These are phyloP conservation scores for Papilio helenus DNA, from an alignment of 1,140 invertebrate genomes.

Conservation along the genomic window DNA sequence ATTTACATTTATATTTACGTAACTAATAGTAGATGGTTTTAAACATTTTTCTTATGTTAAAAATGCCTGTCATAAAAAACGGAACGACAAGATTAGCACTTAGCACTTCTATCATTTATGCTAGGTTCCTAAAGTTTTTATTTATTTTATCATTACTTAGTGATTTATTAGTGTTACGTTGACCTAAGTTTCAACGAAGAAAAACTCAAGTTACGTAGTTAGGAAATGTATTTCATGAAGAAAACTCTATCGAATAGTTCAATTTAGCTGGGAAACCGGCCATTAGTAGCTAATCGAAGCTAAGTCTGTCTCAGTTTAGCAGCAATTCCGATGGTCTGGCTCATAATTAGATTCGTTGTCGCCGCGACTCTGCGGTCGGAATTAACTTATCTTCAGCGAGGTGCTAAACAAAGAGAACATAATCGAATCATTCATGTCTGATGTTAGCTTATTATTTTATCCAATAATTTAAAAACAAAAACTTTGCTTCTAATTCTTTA, in stretches of 20 bases:
- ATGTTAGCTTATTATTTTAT: neutral
- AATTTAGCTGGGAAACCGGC: neutral
- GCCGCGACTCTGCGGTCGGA: neutral
- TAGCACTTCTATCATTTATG: no score
- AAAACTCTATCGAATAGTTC: no score
- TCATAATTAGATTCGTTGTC: conserved; percentile 22
- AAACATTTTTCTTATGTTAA: neutral
- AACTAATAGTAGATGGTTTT: neutral
- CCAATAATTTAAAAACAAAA: neutral
- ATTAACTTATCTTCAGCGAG: conserved; percentile 6
- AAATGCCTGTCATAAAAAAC: neutral
- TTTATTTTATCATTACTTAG: no score
- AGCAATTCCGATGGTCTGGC: conserved; percentile 22
- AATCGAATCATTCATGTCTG: conserved; percentile 21
- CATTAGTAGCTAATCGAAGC: neutral
- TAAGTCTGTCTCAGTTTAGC: neutral
- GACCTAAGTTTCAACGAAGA: no score
- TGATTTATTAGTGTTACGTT: no score
- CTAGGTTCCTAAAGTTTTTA: no score
- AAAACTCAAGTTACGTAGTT: no score
- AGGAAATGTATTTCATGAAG: no score
- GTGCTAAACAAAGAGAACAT: conserved; percentile 14
- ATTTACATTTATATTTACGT: neutral
- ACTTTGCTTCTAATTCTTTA: neutral
- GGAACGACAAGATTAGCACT: neutral